Base-by-base conservation (phyloP, 2,797 vertebrate genomes). In the Peromyscus nudipes region DNA sequence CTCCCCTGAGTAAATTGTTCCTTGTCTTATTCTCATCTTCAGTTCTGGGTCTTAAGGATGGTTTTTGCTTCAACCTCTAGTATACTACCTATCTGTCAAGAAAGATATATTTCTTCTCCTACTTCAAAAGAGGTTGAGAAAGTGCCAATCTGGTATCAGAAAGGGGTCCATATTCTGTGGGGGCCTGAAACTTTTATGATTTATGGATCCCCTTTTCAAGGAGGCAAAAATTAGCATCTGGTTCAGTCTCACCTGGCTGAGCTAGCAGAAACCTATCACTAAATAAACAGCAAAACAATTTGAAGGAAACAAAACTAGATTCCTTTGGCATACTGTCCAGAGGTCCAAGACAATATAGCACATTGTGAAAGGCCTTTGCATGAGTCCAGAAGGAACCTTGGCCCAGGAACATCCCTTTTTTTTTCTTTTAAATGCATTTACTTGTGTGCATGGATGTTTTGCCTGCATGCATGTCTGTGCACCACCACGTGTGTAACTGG, bases 1-100 rank as follows among this genome's bases (percentile, higher is more conserved):
- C 6, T 95, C 40, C 82, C 71, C 67, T 90, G 40, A 96, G 31
- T 64, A 90, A 92, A 55, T 64, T 10, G 65, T 77, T 76, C 34
- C 37, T 37, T 84, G 69, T 69, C 49, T 23, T 14, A 14, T 57
- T 49, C 37, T 96, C 6, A 7, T 87, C 57, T 88, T 71, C 57
- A 64, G 12, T n/a, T 46, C 19, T 14, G 52, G 14, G 46, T 65
- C 55, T 91, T 69, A 49, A n/a, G 43, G 29, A 65, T 1, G 5
- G 6, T 67, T n/a, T 85, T 16, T 37, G 46, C 34, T 37, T 49
- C 46, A 69, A 69, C 46, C 43, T n/a, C 21, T 5, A 86, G 12
- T 52, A n/a, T n/a, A 4, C 31, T 86, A 86, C 21, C 9, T 14
- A n/a, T 25, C 12, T 16, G 31, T 67, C 19, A 1, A 25, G 19